Percentiles rank a stretch among this genome's conserved stretches.
These are phyloP conservation scores for pig (Sus scrofa) DNA, from an alignment of 2,113 vertebrate genomes.

Conservation along the genomic window DNA sequence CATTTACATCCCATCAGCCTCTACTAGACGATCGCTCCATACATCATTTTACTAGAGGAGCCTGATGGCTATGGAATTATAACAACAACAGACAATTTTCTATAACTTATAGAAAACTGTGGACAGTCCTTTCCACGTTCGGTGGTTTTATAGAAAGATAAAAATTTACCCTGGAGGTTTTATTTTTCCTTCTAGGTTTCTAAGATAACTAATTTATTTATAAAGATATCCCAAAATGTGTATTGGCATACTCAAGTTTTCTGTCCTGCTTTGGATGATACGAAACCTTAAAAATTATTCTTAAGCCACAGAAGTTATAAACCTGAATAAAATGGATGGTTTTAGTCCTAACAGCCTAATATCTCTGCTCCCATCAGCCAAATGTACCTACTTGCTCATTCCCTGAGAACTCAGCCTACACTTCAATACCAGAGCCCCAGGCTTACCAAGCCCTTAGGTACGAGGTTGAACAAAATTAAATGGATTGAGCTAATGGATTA, in stretches of 20 bases:
- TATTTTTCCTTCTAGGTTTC: background rate
- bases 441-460: background rate
- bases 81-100: slow-evolving; percentile 81
- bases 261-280: slow-evolving; percentile 20
- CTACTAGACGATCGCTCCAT: slow-evolving; percentile 93
- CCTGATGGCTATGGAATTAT: slow-evolving; percentile 88
- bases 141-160: slow-evolving; percentile 36
- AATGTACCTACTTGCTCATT: background rate
- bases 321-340: background rate
- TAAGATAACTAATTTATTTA: background rate
- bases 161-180: background rate
- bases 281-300: background rate
- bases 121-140: slow-evolving; percentile 65
- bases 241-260: background rate
- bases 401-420: background rate
- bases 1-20: slow-evolving; percentile 93
- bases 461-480: background rate
- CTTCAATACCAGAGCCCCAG: rapidly evolving
- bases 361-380: background rate
- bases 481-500: background rate
- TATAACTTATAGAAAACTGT: slow-evolving; percentile 74
- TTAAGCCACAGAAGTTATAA: background rate
- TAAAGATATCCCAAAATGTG: background rate
- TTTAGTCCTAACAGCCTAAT: background rate
- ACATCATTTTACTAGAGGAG: slow-evolving; percentile 91